phyloP scores from a whole-genome alignment of 2,113 vertebrate genomes.

The Microcebus lehilahytsara region DNA sequence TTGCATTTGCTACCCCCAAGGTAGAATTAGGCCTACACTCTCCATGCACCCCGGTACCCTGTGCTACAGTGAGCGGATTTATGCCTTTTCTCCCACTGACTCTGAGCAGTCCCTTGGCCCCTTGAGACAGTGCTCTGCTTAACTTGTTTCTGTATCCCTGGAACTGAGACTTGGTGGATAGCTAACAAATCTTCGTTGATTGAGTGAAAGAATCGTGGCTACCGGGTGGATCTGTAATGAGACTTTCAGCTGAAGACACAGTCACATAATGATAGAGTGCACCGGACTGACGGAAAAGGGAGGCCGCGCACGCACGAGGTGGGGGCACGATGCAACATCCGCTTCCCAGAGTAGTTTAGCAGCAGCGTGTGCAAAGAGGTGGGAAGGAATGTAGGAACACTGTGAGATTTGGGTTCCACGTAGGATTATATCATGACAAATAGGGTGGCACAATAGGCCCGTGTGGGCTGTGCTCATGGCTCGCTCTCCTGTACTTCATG shows the following conservation, averaged over 20 bases:
- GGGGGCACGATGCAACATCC: rapidly evolving
- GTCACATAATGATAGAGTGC: not conserved
- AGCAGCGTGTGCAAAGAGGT: not conserved
- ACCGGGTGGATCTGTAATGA: not conserved
- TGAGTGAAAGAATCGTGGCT: not conserved
- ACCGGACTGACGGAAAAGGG: not conserved
- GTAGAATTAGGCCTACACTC: not conserved
- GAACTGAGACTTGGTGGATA: not conserved
- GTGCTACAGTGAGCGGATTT: not conserved
- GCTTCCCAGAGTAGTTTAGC: not conserved
- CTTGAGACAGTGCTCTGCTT: not conserved
- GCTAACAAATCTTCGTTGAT: not conserved
- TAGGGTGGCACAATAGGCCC: not conserved
- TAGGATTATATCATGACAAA: not conserved
- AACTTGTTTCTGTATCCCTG: not conserved
- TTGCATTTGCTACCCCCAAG: not conserved
- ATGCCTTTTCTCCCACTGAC: not conserved
- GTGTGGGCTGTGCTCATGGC: rapidly evolving
- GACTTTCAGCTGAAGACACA: not conserved
- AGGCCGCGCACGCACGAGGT: not conserved
- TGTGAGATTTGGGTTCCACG: not conserved
- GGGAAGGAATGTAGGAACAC: not conserved
- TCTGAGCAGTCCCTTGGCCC: not conserved
- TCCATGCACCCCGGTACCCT: not conserved
- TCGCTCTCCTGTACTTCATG: not conserved